Evolutionary conservation across 2,888 invertebrate species (phyloP).

Genomic region (Agrotis puta): DNA sequence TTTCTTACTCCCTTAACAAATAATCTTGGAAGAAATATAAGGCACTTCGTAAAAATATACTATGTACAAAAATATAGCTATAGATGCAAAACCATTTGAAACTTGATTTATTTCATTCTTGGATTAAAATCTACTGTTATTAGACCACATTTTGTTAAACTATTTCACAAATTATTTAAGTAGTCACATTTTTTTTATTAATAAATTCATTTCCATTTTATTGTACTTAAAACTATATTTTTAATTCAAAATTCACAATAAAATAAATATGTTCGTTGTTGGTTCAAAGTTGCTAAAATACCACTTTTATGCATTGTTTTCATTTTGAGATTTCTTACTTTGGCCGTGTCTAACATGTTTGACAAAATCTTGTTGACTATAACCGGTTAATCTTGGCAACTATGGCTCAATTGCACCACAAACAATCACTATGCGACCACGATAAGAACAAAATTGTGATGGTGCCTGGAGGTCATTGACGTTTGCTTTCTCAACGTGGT

Average conservation of each 20-base stretch:
- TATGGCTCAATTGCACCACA: background rate
- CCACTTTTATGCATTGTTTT: conserved; percentile 58
- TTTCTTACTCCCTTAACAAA: background rate
- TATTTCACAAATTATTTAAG: conserved; percentile 26
- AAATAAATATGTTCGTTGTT: conserved; percentile 65
- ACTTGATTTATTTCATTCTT: conserved; percentile 24
- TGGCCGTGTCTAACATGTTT: conserved; percentile 32
- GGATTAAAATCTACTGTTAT: conserved; percentile 12
- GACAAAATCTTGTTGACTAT: conserved; percentile 22
- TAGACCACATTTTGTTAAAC: conserved; percentile 29
- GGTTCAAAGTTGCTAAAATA: conserved; percentile 34
- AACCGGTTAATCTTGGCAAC: conserved; percentile 36
- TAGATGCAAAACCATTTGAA: conserved; percentile 31
- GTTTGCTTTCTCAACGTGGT: no score
- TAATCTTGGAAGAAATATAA: conserved; percentile 48
- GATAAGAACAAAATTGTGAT: no score
- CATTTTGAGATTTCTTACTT: conserved; percentile 37
- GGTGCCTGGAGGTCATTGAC: no score
- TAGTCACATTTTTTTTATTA: conserved; percentile 53
- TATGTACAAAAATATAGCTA: conserved; percentile 69
- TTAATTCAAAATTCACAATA: conserved; percentile 58
- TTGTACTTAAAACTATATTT: conserved; percentile 64
- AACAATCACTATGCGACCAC: no score
- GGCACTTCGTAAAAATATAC: conserved; percentile 61
- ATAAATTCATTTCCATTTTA: conserved; percentile 66